Conservation (phyloP, 1,140 invertebrate species). For the Gonatopus flavifemur region DNA sequence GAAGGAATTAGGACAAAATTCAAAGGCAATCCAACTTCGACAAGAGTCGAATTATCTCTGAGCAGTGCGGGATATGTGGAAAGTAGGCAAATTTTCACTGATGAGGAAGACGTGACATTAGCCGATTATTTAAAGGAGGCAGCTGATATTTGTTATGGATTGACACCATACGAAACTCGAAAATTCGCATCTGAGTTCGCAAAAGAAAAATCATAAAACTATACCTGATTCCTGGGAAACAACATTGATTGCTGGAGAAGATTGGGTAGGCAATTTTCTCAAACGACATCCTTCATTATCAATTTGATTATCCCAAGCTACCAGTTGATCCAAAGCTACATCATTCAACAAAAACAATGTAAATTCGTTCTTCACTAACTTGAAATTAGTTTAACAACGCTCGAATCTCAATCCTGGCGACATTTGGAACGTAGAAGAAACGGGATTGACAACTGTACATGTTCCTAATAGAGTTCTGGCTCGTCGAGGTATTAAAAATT, state of each 20-base stretch:
- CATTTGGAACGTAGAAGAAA: slow-evolving; percentile 52
- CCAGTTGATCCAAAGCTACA: slow-evolving; percentile 40
- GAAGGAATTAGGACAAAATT: neutral
- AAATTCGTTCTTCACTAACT: too few species aligned
- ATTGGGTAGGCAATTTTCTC: neutral
- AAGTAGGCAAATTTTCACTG: neutral
- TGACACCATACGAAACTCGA: neutral
- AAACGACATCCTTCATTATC: slow-evolving; percentile 16
- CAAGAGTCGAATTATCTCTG: neutral
- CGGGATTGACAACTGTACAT: slow-evolving; percentile 50
- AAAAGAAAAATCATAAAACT: neutral
- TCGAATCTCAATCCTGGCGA: slow-evolving; percentile 27
- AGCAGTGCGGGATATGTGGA: too few species aligned
- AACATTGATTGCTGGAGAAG: neutral
- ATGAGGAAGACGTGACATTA: neutral
- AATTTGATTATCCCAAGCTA: slow-evolving; percentile 39
- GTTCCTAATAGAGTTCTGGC: slow-evolving; percentile 45
- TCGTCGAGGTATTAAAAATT: slow-evolving; percentile 38
- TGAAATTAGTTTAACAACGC: slow-evolving; percentile 25
- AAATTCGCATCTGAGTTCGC: neutral
- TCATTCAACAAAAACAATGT: slow-evolving; percentile 44
- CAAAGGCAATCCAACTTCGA: neutral
- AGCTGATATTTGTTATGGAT: neutral
- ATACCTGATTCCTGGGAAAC: neutral
- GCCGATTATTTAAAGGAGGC: too few species aligned